Conservation (phyloP, 2,888 invertebrate species). For the Clitarchus hookeri region DNA sequence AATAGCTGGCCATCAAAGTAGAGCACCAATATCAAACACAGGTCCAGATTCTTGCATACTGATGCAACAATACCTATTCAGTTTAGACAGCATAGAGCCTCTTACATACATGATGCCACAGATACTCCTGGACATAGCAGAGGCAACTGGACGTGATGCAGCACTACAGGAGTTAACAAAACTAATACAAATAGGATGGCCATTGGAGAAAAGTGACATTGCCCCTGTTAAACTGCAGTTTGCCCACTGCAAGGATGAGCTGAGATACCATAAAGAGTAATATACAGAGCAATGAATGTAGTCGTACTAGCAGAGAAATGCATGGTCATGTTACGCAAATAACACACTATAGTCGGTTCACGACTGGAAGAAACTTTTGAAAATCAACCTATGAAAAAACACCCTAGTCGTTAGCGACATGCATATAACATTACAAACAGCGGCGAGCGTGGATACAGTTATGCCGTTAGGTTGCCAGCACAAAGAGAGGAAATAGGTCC, state of each 20-base stretch:
- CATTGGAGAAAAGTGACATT: not conserved
- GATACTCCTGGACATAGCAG: not conserved
- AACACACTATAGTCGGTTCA: no score
- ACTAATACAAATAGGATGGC: not conserved
- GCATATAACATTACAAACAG: no score
- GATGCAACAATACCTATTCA: not conserved
- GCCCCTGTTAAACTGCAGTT: not conserved
- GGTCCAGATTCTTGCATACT: not conserved
- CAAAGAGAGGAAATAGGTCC: no score
- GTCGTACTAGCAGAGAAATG: not conserved
- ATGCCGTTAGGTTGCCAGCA: no score
- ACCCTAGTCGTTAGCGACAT: no score
- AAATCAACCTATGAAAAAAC: no score
- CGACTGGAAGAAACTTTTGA: no score
- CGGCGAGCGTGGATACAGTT: no score
- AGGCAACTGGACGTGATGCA: not conserved
- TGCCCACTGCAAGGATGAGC: not conserved
- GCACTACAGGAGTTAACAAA: not conserved
- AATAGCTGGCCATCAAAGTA: not conserved
- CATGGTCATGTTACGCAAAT: not conserved
- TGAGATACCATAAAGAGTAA: not conserved
- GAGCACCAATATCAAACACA: no score
- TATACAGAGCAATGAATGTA: not conserved
- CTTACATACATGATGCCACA: not conserved
- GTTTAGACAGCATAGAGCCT: not conserved